phyloP scores from a whole-genome alignment of 2,797 vertebrate species.

The Orestias chungarensis region DNA sequence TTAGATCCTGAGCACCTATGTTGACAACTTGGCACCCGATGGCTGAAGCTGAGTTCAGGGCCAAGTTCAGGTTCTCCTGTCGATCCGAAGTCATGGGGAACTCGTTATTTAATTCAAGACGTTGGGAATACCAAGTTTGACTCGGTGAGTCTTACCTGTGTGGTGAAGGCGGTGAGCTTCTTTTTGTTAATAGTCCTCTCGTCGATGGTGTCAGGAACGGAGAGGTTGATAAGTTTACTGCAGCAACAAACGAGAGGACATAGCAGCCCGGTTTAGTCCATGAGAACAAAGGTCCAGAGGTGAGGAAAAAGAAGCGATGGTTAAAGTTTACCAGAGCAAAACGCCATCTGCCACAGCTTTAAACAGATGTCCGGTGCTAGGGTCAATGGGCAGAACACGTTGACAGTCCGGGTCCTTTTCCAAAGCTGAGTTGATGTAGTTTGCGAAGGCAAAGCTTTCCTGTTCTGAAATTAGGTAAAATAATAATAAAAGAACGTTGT shows the following conservation, averaged over 20 bases:
- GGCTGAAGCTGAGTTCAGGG: constrained; percentile 94
- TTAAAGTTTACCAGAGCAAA: constrained; percentile 89
- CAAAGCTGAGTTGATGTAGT: constrained; percentile 95
- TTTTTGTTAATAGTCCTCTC: constrained; percentile 97
- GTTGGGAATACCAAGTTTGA: not conserved
- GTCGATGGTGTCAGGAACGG: constrained; percentile 95
- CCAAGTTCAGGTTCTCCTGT: constrained; percentile 97
- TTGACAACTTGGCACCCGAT: constrained; percentile 99
- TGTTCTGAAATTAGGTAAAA: constrained; percentile 82
- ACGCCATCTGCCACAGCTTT: constrained; percentile 91
- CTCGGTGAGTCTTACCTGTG: constrained; percentile 79
- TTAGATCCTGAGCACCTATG: constrained; percentile 92
- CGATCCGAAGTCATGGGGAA: constrained; percentile 10
- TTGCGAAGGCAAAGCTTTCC: constrained; percentile 95
- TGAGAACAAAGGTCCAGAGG: not conserved
- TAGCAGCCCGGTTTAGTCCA: not conserved
- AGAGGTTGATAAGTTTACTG: constrained; percentile 98
- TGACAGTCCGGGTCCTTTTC: constrained; percentile 89
- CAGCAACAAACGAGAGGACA: not conserved
- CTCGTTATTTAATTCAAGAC: not conserved
- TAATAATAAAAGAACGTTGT: too few species aligned
- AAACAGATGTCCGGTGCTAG: constrained; percentile 89
- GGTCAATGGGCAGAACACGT: constrained; percentile 90
- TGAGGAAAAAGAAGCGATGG: not conserved
- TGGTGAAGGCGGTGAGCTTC: constrained; percentile 93